Conservation (phyloP, 2,113 vertebrate species). For the Pseudopodoces humilis region DNA sequence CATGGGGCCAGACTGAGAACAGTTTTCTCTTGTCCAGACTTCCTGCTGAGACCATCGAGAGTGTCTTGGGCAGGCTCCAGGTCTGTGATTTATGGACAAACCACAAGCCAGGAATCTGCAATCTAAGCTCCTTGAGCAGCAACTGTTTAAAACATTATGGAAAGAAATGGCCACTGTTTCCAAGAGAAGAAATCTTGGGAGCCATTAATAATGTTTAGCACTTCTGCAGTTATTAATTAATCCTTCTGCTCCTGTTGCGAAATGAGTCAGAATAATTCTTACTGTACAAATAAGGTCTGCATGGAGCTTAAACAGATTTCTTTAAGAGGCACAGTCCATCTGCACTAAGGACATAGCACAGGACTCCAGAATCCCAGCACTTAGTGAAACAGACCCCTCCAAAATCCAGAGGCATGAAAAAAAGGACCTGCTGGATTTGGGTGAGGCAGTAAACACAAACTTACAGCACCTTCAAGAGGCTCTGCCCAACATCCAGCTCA, state of each 20-base stretch:
- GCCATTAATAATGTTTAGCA: slow-evolving; percentile 44
- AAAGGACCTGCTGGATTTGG: not conserved
- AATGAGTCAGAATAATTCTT: not conserved
- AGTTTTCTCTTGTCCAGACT: slow-evolving; percentile 51
- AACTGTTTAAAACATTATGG: slow-evolving; percentile 67
- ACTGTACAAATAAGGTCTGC: not conserved
- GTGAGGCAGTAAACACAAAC: not conserved
- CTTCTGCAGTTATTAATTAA: slow-evolving; percentile 19
- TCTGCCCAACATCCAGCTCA: not conserved
- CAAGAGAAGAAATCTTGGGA: slow-evolving; percentile 45
- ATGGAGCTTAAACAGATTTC: not conserved
- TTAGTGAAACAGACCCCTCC: not conserved
- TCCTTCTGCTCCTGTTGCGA: not conserved
- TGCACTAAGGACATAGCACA: not conserved
- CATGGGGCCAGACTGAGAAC: slow-evolving; percentile 34
- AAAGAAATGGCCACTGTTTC: slow-evolving; percentile 52
- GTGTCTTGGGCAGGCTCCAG: slow-evolving; percentile 56
- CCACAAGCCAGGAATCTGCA: slow-evolving; percentile 60
- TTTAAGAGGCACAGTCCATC: not conserved
- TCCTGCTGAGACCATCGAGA: slow-evolving; percentile 32
- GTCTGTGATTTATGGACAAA: slow-evolving; percentile 56
- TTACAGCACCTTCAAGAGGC: not conserved
- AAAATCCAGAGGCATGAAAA: not conserved
- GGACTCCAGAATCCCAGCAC: not conserved
- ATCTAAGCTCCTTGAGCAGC: slow-evolving; percentile 51